Percentiles rank a stretch among this genome's conserved stretches.
Evolutionary conservation across 2,113 vertebrate species (phyloP).

Genomic region (Psophia crepitans): DNA sequence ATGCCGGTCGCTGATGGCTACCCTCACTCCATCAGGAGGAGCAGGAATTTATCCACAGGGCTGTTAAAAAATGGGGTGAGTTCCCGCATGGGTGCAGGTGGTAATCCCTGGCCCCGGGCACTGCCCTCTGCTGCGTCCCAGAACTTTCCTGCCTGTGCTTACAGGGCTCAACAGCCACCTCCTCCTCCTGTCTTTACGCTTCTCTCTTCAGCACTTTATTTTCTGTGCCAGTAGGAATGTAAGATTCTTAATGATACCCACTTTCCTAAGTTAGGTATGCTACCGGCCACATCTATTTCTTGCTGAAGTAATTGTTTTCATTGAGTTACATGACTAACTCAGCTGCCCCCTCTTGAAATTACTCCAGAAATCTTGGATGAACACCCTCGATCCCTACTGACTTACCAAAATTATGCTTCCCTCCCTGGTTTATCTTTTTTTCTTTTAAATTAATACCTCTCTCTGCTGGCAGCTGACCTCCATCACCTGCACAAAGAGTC

Average conservation of each 20-base stretch:
- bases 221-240: neutral
- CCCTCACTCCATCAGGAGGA: neutral
- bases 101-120: accelerated
- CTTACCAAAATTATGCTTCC: neutral
- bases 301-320: neutral
- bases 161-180: neutral
- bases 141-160: neutral
- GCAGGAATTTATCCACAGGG: neutral
- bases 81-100: neutral
- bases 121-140: neutral
- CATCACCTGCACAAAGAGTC: neutral
- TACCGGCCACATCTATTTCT: neutral
- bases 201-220: neutral
- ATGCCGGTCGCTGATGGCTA: neutral
- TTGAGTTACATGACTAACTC: neutral
- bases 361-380: neutral
- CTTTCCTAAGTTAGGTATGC: neutral
- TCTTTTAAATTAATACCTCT: neutral
- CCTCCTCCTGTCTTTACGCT: neutral
- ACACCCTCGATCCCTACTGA: neutral
- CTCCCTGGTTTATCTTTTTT: neutral
- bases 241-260: neutral
- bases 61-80: neutral
- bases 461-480: neutral
- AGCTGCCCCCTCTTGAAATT: neutral